Evolutionary conservation across 2,797 vertebrate genomes (phyloP).

Genomic region (Phataginus tricuspis): DNA sequence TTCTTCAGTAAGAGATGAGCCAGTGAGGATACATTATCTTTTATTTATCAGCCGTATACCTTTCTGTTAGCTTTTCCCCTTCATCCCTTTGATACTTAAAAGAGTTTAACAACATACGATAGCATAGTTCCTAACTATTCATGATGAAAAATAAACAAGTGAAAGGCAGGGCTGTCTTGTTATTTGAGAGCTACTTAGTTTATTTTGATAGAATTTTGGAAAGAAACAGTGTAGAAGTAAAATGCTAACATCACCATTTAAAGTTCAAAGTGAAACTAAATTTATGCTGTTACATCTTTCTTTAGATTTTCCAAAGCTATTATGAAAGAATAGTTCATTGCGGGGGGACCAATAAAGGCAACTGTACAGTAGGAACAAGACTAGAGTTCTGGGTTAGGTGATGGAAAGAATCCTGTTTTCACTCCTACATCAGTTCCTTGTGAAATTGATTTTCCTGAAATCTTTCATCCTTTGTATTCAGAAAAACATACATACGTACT

Average conservation of each 20-base stretch:
- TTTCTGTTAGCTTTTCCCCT: not conserved
- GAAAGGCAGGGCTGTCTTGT: not conserved
- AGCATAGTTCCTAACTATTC: not conserved
- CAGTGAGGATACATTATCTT: not conserved
- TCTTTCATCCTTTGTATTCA: not conserved
- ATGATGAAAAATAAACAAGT: not conserved
- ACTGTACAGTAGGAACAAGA: not conserved
- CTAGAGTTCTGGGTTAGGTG: not conserved
- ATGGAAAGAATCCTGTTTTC: not conserved
- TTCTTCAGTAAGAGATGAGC: not conserved
- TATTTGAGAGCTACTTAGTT: not conserved
- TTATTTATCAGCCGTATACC: not conserved
- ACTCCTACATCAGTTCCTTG: not conserved
- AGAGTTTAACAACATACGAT: not conserved
- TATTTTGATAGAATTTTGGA: not conserved
- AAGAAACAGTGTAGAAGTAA: not conserved
- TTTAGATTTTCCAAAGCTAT: not conserved
- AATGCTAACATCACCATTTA: not conserved
- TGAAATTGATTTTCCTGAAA: not conserved
- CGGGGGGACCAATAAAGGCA: too few species aligned
- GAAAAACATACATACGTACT: not conserved
- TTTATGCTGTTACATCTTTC: not conserved
- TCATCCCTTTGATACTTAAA: not conserved
- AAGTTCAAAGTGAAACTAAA: not conserved
- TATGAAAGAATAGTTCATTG: not conserved